Base-by-base conservation (phyloP, 2,888 invertebrate genomes). In the Limenitis camilla region DNA sequence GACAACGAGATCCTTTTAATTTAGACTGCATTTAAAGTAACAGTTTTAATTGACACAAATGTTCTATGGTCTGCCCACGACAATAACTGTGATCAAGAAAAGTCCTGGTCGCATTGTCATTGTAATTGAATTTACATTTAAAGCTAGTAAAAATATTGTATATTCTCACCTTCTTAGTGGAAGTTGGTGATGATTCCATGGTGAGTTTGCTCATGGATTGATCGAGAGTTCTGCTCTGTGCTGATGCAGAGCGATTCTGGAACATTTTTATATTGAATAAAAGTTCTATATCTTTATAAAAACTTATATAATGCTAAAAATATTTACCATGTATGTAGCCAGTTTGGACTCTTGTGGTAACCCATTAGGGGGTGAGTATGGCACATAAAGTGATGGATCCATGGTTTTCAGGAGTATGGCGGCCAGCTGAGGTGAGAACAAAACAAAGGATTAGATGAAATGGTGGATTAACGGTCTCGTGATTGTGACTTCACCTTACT, bases 321-420 rank as follows among this genome's bases (percentile, higher is more conserved):
- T 31, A 41, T 68, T 63, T 64, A 94, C 94, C 94, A 94, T 94
- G 75, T 95, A 95, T 57, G 94, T 94, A 55, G 93, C 94, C 74
- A 95, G 87, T 83, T 95, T 95, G 56, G 94, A 95, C 82, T 95
- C 94, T 78, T 94, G 92, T 43, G 94, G 94, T 68, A 94, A 90
- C 69, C 93, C 93, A 85, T 91, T 90, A 53, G 92, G 89, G 58
- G 92, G 89, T 56, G 92, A 88, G 75, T 91, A 91, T 58, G 89
- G 87, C 70, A 91, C 60, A 67, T 73, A 91, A 72, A 92, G 91
- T 77, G 93, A 90, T 61, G 92, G 93, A 89, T 94, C 94, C 94
- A 94, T 94, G 61, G 77, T 77, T 69, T 61, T 54, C 58, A 71
- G 63, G 68, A 74, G 72, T 61, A 60, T 54, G 72, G 75, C 78